Base-by-base conservation (phyloP, 2,888 invertebrate genomes). In the Agonopterix alstromeriana region DNA sequence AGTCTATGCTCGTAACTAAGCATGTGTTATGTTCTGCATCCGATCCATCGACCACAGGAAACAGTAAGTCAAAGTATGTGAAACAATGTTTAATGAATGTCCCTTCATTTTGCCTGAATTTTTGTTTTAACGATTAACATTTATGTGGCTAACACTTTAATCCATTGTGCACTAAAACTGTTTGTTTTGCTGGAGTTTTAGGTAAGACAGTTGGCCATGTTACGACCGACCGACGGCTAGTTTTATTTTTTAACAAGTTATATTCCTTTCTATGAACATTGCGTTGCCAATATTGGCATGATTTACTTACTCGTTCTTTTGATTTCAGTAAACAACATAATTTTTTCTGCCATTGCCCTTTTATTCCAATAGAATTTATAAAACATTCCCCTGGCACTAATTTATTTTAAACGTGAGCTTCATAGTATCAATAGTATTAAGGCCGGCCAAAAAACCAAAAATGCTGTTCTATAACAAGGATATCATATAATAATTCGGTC, bases 41-140 rank as follows among this genome's bases (percentile, higher is more conserved):
- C 91, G 81, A 86, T 89, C 83, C 91, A 81, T 89, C 70, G 67
- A 42, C 89, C 90, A 88, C 92, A 93, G 93, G 93, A 93, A 93
- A 91, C 92, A 93, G 93, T 93, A 93, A 93, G 93, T 93, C 83
- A 83, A 84, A 81, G 87, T 87, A 87, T 83, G 87, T 86, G 71
- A 73, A 67, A 61, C 59, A 54, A 73, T 67, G 68, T 70, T 63
- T 65, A 71, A 66, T 79, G 70, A 73, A 72, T 70, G 70, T 70
- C 63, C 61, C 63, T 73, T 74, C 55, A 64, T 73, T 80, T 77
- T 80, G 83, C 83, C 84, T 86, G 73, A 69, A 57, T 61, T 66
- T 68, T 75, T 77, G 65, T 75, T 73, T 77, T 66, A 63, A 61
- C 73, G 64, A 72, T 79, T 82, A 83, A 82, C 76, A 61, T 27